Percentiles rank a stretch among this genome's conserved stretches.
Conservation (phyloP, 2,113 vertebrate genomes). For the Gallinago media region DNA sequence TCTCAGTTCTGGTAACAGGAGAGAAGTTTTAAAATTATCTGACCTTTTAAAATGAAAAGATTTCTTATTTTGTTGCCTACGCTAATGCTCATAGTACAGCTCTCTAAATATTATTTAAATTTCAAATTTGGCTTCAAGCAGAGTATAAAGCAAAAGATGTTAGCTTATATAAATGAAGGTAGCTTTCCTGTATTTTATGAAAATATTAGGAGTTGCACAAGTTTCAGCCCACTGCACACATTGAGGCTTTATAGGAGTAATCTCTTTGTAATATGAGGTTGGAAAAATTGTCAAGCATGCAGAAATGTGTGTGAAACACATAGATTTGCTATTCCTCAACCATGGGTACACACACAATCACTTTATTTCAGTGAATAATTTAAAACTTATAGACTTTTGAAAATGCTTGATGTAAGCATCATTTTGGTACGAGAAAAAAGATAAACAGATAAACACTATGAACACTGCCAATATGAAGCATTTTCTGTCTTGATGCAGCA, state of each 20-base stretch:
- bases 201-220: conserved; percentile 11
- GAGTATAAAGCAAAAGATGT: background rate
- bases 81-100: background rate
- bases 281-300: background rate
- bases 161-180: background rate
- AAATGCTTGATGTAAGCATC: background rate
- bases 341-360: background rate
- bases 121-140: background rate
- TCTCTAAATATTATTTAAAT: background rate
- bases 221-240: conserved; percentile 26
- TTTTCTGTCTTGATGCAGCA: background rate
- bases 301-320: background rate
- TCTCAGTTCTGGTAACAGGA: background rate
- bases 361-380: background rate
- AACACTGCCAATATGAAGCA: background rate
- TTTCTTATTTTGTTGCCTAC: background rate
- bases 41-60: background rate
- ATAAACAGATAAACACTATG: background rate
- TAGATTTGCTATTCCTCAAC: background rate
- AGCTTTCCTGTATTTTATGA: background rate
- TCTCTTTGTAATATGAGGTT: background rate
- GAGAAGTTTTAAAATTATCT: background rate
- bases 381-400: background rate
- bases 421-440: background rate
- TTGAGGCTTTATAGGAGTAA: background rate